Evolutionary conservation across 2,797 vertebrate genomes (phyloP).

Genomic region (Gallinago solitaria): DNA sequence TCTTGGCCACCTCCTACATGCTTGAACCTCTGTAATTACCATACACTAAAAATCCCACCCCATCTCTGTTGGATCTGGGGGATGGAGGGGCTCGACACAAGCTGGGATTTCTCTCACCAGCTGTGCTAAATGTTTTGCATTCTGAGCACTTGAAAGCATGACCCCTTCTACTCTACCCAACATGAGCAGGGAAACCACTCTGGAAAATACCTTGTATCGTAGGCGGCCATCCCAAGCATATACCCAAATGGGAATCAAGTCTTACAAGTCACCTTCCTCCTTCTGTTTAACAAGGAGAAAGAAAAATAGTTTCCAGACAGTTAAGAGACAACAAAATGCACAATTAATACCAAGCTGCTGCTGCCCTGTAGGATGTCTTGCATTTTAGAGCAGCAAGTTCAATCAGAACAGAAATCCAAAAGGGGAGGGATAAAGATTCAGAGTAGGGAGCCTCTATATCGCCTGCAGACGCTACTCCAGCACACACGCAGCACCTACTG

Average conservation of each 20-base stretch:
- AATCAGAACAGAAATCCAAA: background rate
- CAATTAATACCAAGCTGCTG: background rate
- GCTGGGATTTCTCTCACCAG: background rate
- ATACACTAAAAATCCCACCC: background rate
- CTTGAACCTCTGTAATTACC: background rate
- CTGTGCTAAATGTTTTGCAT: background rate
- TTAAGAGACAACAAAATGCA: background rate
- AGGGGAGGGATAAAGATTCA: background rate
- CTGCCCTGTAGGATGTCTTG: background rate
- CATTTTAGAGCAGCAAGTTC: background rate
- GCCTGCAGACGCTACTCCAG: background rate
- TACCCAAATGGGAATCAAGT: background rate
- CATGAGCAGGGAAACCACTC: background rate
- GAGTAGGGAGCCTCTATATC: background rate
- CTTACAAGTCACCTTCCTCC: background rate
- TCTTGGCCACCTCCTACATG: background rate
- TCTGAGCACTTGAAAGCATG: background rate
- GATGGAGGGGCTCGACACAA: accelerated
- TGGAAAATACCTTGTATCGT: accelerated
- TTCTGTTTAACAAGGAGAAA: background rate
- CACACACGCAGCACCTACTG: background rate
- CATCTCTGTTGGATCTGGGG: background rate
- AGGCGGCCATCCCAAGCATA: background rate
- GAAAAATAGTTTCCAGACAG: background rate
- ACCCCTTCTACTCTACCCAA: background rate